Base-by-base conservation (phyloP, 2,797 vertebrate species). In the Uromys caudimaculatus region DNA sequence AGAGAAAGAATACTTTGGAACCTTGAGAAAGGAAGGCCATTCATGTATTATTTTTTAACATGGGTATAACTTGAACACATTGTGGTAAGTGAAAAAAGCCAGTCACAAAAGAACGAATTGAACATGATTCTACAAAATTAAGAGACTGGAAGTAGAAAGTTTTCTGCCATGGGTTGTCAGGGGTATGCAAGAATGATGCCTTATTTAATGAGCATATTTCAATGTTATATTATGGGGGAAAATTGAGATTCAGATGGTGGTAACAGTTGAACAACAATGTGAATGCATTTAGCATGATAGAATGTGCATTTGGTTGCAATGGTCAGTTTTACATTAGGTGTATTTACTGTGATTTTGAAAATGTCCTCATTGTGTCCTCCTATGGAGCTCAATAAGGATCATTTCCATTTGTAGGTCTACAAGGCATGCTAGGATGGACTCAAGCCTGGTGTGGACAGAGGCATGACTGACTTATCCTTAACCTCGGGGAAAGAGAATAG, bases 81-180 rank as follows among this genome's bases (percentile, higher is more conserved):
- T 85, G 64, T 35, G 29, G 32, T 85, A 32, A 82, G 44, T 60
- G 38, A 97, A 73, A 94, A 78, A 67, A 90, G 12, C 50, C 50
- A 23, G 1, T 58, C 92, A 52, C 24, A 50, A 69, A 69, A 73
- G 5, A 50, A 50, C 44, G 32, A 71, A 23, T 60, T n/a, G 9
- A 29, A 1, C 41, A 14, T 29, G 78, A 62, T 12, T 84, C 75
- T 81, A 58, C 32, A 67, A 67, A 32, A 73, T 54, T 52, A 60
- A 86, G 82, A 91, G 58, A 82, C 14, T 44, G 16, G 60, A 77
- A 27, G 27, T 44, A 89, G 67, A 82, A 75, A 0, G 6, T 21
- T 47, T 29, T 35, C 58, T 64, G 6, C 17, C 29, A 38, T 17
- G 29, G 54, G 12, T 9, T 93, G 3, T 7, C 27, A 47, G 6